Evolutionary conservation across 2,113 vertebrate species (phyloP), one percentile per base, ranked within the genome.

Genomic region (Smithornis capensis): DNA sequence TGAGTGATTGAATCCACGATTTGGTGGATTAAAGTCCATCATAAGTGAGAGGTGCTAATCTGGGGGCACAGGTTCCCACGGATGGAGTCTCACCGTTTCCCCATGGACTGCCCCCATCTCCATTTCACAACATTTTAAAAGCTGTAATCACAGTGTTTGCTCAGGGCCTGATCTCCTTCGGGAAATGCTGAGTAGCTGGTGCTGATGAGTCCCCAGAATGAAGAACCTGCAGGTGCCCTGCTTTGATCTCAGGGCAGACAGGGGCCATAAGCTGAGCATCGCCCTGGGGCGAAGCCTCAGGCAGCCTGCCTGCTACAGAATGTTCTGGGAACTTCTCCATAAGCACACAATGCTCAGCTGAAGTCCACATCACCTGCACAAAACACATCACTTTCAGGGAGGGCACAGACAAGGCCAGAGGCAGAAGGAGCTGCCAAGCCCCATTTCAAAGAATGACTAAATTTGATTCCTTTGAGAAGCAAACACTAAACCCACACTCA

Each of bases 401-500:
- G 16, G 27, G 49, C 23, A 47, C 9, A 52, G 52, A 18, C 59
- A 18, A 45, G 94, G 59, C 49, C 75, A 45, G 56, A 60, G 71
- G 91, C 87, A 81, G 81, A 37, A 44, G 78, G 0, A 62, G 52
- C 69, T 67, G 55, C 28, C 1, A 0, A 27, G 37, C 9, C 24
- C 56, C 8, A 0, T 25, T 73, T 62, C 47, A 60, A 60, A 70
- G 50, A 69, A 52, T 4, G 1, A 27, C 9, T 33, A 27, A n/a
- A 40, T 0, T 8, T 1, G 10, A 47, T 53, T 57, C 76, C 50
- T 77, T 38, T 35, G 83, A 37, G 75, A 75, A 62, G 50, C 40
- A 62, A 78, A 53, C 52, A 15, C 19, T n/a, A 27, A 53, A 31
- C 17, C 44, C 1, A 0, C 0, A 3, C 56, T 55, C 85, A 71